Base-by-base conservation (phyloP, 2,113 vertebrate species). In the Prionailurus bengalensis region DNA sequence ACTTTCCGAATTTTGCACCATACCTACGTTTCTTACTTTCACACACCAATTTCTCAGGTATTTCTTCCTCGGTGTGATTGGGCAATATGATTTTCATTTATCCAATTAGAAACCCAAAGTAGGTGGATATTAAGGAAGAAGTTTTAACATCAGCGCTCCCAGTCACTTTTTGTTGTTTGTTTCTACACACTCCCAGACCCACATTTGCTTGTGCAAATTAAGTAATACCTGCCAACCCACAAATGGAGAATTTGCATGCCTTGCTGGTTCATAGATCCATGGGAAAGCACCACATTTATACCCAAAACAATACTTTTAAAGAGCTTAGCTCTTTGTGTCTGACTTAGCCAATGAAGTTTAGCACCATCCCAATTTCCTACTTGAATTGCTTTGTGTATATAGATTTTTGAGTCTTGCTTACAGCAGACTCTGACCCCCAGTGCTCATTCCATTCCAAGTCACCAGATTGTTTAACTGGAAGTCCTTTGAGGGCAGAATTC, bases 401-500 rank as follows among this genome's bases (percentile, higher is more conserved):
- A 3, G 4, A 87, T 7, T 42, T 71, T 97, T 85, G 76, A 96
- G 96, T 42, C 0, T 1, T 73, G 31, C n/a, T 65, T 88, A 13
- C 45, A 93, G 31, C 53, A 7, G 70, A 81, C 27, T 95, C 91
- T 97, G 15, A 78, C 93, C 71, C 45, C 15, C 0, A 0, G 33
- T 14, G 45, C 85, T 16, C 10, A 16, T 0, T 0, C 85, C 10
- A 68, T 19, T 76, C 63, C 76, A 58, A 58, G 14, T 85, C 55
- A 21, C 45, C 0, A 1, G 12, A 88, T 95, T 97, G 89, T 83
- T 53, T 73, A 70, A 81, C 85, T 31, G 80, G 92, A 97, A 96
- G 89, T 90, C 70, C 25, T 95, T 96, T 88, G 66, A 95, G 6
- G 42, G 39, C 10, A 84, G 85, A 87, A 94, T 66, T 84, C 97